Evolutionary conservation across 2,113 vertebrate species (phyloP).

Genomic region (Fukomys damarensis): DNA sequence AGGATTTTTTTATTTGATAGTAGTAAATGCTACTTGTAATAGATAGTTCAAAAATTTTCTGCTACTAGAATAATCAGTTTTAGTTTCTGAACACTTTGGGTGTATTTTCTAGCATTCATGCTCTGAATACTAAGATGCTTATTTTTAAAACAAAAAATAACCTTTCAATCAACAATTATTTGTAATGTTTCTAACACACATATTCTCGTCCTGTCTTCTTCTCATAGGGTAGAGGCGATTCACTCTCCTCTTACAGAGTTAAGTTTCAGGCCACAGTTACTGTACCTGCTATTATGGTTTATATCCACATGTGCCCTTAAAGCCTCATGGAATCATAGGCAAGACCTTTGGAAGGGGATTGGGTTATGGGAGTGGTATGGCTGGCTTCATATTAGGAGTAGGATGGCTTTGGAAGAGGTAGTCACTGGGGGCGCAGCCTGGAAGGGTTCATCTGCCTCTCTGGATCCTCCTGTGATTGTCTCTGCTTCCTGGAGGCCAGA

Average conservation of each 20-base stretch:
- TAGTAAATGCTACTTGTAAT: not conserved
- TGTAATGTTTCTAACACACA: not conserved
- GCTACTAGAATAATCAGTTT: not conserved
- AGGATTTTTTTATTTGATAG: not conserved
- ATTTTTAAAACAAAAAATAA: not conserved
- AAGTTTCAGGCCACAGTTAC: not conserved
- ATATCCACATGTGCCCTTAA: not conserved
- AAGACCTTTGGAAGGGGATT: not conserved
- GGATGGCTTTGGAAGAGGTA: not conserved
- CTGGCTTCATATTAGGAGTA: not conserved
- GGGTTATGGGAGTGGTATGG: not conserved
- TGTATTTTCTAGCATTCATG: not conserved
- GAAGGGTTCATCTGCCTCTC: not conserved
- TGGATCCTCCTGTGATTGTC: not conserved
- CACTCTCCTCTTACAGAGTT: not conserved
- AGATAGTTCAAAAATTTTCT: not conserved
- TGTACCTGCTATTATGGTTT: not conserved
- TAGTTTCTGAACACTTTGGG: not conserved
- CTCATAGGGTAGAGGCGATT: not conserved
- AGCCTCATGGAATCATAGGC: not conserved
- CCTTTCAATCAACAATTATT: not conserved
- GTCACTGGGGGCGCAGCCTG: not conserved
- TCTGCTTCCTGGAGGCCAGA: not conserved
- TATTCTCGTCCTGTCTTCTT: not conserved
- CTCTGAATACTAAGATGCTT: conserved; percentile 6